These are phyloP conservation scores for Epinephelus fuscoguttatus DNA, from an alignment of 2,113 vertebrate genomes.

Conservation along the genomic window DNA sequence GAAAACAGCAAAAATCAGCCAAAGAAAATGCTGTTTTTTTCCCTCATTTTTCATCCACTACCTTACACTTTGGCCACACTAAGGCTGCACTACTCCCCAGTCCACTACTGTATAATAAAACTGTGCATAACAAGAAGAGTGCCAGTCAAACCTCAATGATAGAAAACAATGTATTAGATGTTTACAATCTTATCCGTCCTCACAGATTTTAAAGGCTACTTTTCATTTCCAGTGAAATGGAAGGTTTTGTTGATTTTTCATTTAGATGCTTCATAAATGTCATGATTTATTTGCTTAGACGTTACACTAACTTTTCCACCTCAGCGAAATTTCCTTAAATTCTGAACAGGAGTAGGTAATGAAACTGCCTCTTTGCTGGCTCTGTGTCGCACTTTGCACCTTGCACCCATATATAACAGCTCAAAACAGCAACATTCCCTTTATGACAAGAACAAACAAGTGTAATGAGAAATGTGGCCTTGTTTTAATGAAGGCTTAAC, in stretches of 20 bases:
- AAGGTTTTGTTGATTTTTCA: background rate
- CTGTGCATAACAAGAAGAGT: background rate
- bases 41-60: background rate
- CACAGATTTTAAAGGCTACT: background rate
- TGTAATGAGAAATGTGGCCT: background rate
- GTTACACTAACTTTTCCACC: background rate
- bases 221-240: background rate
- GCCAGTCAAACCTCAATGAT: background rate
- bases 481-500: slow-evolving; percentile 6
- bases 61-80: no score
- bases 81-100: no score
- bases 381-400: background rate
- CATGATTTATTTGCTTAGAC: background rate
- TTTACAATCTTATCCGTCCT: no score
- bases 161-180: no score
- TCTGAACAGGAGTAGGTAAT: background rate
- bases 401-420: background rate
- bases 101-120: background rate
- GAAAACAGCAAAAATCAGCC: background rate
- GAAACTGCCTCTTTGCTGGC: background rate
- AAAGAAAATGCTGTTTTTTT: background rate
- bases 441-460: background rate
- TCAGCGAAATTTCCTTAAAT: background rate
- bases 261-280: background rate
- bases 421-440: background rate